Evolutionary conservation across 2,113 vertebrate genomes (phyloP), one percentile per base, ranked within the genome.

Genomic region (Nycticorax nycticorax): DNA sequence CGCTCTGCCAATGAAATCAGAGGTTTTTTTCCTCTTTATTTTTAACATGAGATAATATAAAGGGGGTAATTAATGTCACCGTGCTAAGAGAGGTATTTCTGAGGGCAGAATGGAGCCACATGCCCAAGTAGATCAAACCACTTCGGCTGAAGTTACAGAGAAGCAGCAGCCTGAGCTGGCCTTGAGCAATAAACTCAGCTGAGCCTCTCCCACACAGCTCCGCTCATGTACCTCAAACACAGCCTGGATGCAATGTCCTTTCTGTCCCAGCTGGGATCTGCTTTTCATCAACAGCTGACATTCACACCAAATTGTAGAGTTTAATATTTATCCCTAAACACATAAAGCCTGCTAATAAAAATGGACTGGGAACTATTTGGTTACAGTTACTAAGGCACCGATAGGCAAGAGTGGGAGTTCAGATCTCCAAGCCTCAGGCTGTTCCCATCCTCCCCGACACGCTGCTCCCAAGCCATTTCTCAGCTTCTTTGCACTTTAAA

Each of bases 161-260:
- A 71, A 76, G 73, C 83, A 94, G 60, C 56, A 79, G 79, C 82
- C 52, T 0, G 0, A 81, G 73, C 60, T 53, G 80, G 77, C 79
- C 69, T 81, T 89, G 56, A 85, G 83, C 86, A 91, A 87, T 48
- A 72, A 92, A 68, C 18, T 78, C 73, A 63, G 78, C 18, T 10
- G 14, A 71, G 81, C 43, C 39, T 75, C 79, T 94, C 94, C 91
- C 88, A 92, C 95, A 81, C 68, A 81, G 88, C 80, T 88, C 75
- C 19, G 21, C 37, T 87, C 56, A 53, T 45, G 90, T 79, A 60
- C 68, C 80, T 86, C 86, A 85, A 81, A 64, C 73, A 89, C 23
- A 75, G 84, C 86, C 77, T 89, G 91, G 35, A 89, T 89, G 84
- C 63, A 92, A 82, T 85, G 94, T 91, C 92, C 96, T 92, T 64